Conservation (phyloP, 2,113 vertebrate genomes). For the Amia ocellicauda region DNA sequence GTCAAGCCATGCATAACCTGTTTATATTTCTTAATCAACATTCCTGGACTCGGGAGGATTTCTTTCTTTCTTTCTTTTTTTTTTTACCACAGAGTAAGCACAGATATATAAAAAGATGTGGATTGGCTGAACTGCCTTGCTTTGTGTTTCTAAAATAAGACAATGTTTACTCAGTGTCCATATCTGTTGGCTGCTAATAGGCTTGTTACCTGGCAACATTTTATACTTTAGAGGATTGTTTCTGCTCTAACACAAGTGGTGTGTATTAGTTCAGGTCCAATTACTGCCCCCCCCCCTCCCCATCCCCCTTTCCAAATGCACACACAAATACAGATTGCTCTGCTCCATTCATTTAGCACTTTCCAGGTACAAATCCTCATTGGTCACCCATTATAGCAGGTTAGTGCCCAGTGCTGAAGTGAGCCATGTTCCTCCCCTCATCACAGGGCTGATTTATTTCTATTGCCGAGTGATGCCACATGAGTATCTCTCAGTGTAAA, state of each 20-base stretch:
- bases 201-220: constrained; percentile 28
- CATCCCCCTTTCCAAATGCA: constrained; percentile 28
- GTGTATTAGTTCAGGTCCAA: constrained; percentile 20
- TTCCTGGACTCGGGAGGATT: background rate
- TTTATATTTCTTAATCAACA: background rate
- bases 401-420: constrained; percentile 48
- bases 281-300: constrained; percentile 16
- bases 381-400: constrained; percentile 46
- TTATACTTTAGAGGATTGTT: constrained; percentile 18
- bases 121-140: constrained; percentile 5
- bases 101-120: constrained; percentile 9
- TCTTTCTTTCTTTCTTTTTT: too few species aligned
- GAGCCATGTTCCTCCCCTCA: constrained; percentile 35
- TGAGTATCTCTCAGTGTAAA: too few species aligned
- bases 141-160: constrained; percentile 24
- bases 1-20: background rate
- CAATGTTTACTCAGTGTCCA: constrained; percentile 23
- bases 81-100: background rate
- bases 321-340: constrained; percentile 31
- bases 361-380: constrained; percentile 28
- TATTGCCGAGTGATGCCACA: too few species aligned
- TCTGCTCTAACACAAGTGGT: constrained; percentile 17
- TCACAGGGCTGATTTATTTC: too few species aligned
- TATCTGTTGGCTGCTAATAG: constrained; percentile 26
- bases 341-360: constrained; percentile 58